These are phyloP conservation scores for Rhincodon typus DNA, from an alignment of 2,797 vertebrate genomes.

Conservation along the genomic window DNA sequence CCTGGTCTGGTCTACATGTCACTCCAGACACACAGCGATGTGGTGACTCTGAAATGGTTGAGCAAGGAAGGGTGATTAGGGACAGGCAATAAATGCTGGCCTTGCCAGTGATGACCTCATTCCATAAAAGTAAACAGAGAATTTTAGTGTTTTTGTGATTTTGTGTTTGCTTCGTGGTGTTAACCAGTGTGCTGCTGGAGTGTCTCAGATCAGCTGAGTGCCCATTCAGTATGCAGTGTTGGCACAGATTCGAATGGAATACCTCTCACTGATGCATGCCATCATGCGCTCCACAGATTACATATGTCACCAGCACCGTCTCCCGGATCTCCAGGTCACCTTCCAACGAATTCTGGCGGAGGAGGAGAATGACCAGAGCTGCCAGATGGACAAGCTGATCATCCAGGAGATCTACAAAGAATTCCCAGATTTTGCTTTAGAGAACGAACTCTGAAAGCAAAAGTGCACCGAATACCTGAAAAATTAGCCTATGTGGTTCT, in stretches of 20 bases:
- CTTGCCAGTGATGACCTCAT: no score
- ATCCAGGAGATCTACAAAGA: conserved; percentile 86
- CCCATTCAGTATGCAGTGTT: no score
- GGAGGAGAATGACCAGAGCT: conserved; percentile 64
- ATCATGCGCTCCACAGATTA: conserved; percentile 88
- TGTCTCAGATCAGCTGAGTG: no score
- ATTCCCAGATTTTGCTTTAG: conserved; percentile 72
- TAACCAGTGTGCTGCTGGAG: neutral
- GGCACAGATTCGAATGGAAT: conserved; percentile 87
- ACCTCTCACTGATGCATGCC: conserved; percentile 92
- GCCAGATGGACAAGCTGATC: conserved; percentile 95
- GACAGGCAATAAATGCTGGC: no score
- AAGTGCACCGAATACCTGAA: neutral
- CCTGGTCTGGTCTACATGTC: no score
- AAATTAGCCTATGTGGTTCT: neutral
- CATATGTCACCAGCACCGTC: conserved; percentile 83
- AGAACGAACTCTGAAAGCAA: neutral
- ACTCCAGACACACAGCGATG: no score
- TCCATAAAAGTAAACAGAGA: neutral
- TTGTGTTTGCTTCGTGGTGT: neutral
- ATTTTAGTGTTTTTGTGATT: neutral
- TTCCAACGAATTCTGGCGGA: conserved; percentile 84
- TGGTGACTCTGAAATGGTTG: no score
- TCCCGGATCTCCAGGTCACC: conserved; percentile 75
- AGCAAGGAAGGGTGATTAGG: no score